Conservation (phyloP, 2,888 invertebrate genomes). For the Erebia palarica region DNA sequence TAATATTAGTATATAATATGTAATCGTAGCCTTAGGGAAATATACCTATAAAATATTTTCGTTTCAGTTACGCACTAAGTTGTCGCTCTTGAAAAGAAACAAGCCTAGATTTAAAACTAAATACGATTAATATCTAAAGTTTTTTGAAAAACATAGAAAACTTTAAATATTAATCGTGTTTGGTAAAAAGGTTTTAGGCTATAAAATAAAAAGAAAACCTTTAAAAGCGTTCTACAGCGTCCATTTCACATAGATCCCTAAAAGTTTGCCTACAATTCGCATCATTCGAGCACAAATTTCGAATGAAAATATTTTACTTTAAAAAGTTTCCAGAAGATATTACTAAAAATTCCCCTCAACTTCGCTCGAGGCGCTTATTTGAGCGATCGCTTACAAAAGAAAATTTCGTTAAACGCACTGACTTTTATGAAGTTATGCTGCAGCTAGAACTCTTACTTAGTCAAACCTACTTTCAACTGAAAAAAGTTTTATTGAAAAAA, state of each 20-base stretch:
- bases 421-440: constrained; percentile 1
- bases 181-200: not conserved
- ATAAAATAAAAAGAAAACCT: constrained; percentile 9
- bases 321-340: constrained; percentile 24
- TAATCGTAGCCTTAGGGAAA: no score
- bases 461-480: not conserved
- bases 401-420: constrained; percentile 24
- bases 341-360: constrained; percentile 18
- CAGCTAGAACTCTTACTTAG: not conserved
- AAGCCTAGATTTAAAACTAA: no score
- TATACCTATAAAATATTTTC: no score
- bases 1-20: no score
- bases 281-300: constrained; percentile 18
- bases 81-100: no score
- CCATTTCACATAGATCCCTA: not conserved
- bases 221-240: constrained; percentile 1
- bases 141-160: not conserved
- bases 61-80: no score
- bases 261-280: constrained; percentile 16
- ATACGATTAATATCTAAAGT: not conserved
- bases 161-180: no score
- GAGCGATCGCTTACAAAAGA: constrained; percentile 25
- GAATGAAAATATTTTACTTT: constrained; percentile 28
- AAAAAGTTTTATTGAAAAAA: no score
- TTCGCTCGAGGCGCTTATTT: constrained; percentile 14